phyloP scores from a whole-genome alignment of 2,797 vertebrate species.

The Malurus splendens region DNA sequence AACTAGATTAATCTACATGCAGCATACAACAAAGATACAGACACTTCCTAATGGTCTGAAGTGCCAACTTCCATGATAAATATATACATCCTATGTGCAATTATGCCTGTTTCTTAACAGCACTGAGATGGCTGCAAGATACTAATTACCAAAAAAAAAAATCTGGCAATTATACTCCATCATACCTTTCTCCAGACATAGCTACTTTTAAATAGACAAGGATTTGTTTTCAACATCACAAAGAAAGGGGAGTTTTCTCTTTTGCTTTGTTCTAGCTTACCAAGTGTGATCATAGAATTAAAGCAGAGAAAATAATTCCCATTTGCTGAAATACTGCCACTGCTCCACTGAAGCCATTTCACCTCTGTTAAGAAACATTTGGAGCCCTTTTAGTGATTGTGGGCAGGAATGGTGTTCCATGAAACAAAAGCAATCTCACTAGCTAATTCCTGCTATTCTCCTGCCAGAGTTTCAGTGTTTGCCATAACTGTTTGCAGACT shows the following conservation, averaged over 20 bases:
- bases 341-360: background rate
- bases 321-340: background rate
- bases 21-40: background rate
- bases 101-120: conserved; percentile 15
- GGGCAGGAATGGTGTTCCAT: background rate
- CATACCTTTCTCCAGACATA: background rate
- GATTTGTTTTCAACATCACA: background rate
- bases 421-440: background rate
- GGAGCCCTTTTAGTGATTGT: background rate
- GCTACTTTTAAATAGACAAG: background rate
- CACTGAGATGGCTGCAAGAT: background rate
- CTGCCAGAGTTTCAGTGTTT: background rate
- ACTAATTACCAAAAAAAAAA: conserved; percentile 14
- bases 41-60: background rate
- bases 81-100: background rate
- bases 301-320: background rate
- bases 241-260: background rate
- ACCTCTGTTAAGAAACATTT: background rate
- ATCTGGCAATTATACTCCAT: conserved; percentile 4
- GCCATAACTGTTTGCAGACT: background rate
- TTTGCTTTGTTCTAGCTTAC: background rate
- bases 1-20: conserved; percentile 16
- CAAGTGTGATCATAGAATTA: background rate
- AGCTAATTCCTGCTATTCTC: background rate
- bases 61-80: conserved; percentile 10